Percentiles rank a stretch among this genome's conserved stretches.
phyloP scores from a whole-genome alignment of 1,140 invertebrate genomes.

The Solenopsis fugax region DNA sequence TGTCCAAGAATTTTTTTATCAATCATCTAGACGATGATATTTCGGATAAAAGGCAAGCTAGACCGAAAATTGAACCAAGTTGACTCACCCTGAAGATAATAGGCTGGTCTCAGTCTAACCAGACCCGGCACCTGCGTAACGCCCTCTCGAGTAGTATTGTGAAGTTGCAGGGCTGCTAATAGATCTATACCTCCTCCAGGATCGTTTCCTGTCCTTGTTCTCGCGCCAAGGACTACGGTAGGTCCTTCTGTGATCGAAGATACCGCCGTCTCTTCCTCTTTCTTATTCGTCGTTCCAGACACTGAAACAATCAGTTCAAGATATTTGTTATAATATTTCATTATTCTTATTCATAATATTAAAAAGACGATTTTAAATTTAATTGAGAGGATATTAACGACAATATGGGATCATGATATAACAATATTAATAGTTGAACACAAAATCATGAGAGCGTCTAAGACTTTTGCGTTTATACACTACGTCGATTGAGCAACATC shows the following conservation, averaged over 20 bases:
- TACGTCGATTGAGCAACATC: neutral
- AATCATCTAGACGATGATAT: neutral
- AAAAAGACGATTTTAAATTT: neutral
- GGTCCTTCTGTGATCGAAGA: constrained; percentile 72
- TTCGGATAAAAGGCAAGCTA: neutral
- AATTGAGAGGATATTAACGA: neutral
- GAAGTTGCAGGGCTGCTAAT: constrained; percentile 88
- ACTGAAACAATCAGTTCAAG: constrained; percentile 76
- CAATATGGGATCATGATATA: neutral
- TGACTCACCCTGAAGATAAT: constrained; percentile 87
- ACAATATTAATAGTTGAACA: neutral
- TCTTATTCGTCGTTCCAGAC: constrained; percentile 82
- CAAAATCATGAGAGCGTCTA: neutral
- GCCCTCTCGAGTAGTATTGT: constrained; percentile 88
- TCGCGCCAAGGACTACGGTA: constrained; percentile 75
- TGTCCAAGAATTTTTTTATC: neutral
- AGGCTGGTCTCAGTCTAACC: constrained; percentile 88
- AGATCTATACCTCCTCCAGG: constrained; percentile 87
- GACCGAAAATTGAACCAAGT: neutral
- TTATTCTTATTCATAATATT: neutral
- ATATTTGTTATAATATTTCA: neutral
- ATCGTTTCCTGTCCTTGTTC: constrained; percentile 79
- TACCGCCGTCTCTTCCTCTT: constrained; percentile 81
- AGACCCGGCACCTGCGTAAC: constrained; percentile 87
- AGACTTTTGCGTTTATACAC: neutral